These are phyloP conservation scores for Drosophila parvula DNA, from an alignment of 1,140 invertebrate genomes.

Conservation along the genomic window DNA sequence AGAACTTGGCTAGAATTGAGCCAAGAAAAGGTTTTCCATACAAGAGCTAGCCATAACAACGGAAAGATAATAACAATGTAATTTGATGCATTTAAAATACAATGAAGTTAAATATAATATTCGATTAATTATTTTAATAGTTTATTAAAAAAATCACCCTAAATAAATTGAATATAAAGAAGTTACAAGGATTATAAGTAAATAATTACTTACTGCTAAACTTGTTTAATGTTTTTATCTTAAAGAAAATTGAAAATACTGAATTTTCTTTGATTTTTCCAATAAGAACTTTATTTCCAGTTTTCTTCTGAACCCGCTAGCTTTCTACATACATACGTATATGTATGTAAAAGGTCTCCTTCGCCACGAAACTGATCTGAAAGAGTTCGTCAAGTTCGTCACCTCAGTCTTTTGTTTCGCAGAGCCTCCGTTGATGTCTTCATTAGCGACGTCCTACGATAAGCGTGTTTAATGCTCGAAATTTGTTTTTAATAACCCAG, in stretches of 20 bases:
- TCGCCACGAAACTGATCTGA: not conserved
- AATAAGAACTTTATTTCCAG: not conserved
- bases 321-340: not conserved
- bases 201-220: too few species aligned
- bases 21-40: conserved; percentile 4
- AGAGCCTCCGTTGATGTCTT: conserved; percentile 63
- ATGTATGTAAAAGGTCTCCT: conserved; percentile 5
- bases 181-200: too few species aligned
- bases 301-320: not conserved
- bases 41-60: not conserved
- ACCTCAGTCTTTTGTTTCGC: conserved; percentile 77
- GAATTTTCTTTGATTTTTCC: not conserved
- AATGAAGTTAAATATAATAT: too few species aligned
- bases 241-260: not conserved
- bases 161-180: too few species aligned
- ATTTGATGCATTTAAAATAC: too few species aligned
- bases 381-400: conserved; percentile 59
- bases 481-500: conserved; percentile 76
- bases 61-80: not conserved
- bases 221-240: not conserved
- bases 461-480: conserved; percentile 54
- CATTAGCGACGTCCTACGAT: conserved; percentile 58
- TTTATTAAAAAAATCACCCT: too few species aligned
- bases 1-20: conserved; percentile 17
- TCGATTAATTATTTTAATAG: too few species aligned